Base-by-base conservation (phyloP, 1,140 invertebrate species). In the Heliothis virescens region DNA sequence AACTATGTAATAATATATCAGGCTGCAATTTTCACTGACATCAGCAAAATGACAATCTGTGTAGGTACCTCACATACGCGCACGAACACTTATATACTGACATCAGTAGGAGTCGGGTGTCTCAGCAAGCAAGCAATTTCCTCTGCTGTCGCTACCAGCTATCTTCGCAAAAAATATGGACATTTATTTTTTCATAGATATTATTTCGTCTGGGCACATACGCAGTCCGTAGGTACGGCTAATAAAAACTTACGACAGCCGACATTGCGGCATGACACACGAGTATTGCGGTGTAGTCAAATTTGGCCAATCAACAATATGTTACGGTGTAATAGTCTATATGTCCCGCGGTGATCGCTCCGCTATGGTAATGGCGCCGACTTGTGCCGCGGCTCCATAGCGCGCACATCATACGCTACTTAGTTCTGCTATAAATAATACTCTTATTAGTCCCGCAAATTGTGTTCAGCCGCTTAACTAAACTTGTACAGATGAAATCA, bases 131-230 rank as follows among this genome's bases (percentile, higher is more conserved):
- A 69, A 21, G 47, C 65, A 69, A 69, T 69, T 69, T 69, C 53
- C 69, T 85, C 60, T 86, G 76, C 76, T 57, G 53, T 76, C 87
- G 21, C 57, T 89, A 89, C 87, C 62, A 53, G 55, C 75, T 60
- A 75, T 83, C 53, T 71, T 82, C 79, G 65, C 81, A 82, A 81
- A 85, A 77, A 67, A 67, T 77, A 77, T 77, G 62, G 67, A 67
- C 75, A 82, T 86, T 86, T 82, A 87, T 86, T 88, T 88, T 89
- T 88, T 87, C 81, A 82, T 87, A 85, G 69, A 82, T 85, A 89
- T 86, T 82, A 77, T 41, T 41, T 41, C 80, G 79, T 53, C 73
- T 79, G 81, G 79, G 57, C 81, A 72, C 74, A 79, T 41, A 41
- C 62, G 18, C 21, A 52, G 84, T 83, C 85, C 85, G 85, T 87